phyloP scores from a whole-genome alignment of 2,113 vertebrate species.

The Stegostoma tigrinum region DNA sequence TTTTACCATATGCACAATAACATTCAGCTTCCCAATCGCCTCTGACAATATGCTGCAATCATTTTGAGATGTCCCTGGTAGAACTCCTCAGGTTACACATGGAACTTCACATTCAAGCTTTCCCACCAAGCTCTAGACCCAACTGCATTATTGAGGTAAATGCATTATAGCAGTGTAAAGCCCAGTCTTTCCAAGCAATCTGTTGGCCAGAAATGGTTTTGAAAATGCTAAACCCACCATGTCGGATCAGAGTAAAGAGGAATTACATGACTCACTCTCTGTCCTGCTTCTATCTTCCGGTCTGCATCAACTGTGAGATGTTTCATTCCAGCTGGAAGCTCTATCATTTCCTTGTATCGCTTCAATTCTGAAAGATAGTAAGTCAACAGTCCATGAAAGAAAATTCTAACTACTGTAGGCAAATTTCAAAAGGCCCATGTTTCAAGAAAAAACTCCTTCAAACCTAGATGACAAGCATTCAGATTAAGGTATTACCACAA shows the following conservation, averaged over 20 bases:
- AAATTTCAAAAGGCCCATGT: background rate
- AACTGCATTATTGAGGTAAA: background rate
- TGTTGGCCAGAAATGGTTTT: background rate
- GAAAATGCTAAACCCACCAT: background rate
- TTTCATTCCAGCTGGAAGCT: conserved; percentile 59
- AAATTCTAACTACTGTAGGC: background rate
- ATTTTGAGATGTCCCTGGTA: background rate
- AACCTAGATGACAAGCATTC: background rate
- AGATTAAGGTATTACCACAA: background rate
- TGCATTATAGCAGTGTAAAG: background rate
- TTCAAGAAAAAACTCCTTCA: background rate
- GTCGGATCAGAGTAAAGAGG: background rate
- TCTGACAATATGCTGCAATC: too few species aligned
- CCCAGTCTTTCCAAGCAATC: background rate
- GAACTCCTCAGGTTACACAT: background rate
- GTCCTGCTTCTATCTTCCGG: conserved; percentile 81
- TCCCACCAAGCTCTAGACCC: background rate
- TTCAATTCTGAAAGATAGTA: conserved; percentile 59
- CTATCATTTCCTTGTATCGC: conserved; percentile 64
- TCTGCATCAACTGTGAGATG: conserved; percentile 66
- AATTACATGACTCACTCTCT: conserved; percentile 63
- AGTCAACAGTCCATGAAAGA: background rate
- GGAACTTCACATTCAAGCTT: background rate
- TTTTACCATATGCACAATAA: too few species aligned
- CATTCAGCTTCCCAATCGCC: too few species aligned